A percentile compares a stretch with the other conserved stretches of the same genome.
phyloP scores from a whole-genome alignment of 2,888 invertebrate species.

The Callyntrura sp. region DNA sequence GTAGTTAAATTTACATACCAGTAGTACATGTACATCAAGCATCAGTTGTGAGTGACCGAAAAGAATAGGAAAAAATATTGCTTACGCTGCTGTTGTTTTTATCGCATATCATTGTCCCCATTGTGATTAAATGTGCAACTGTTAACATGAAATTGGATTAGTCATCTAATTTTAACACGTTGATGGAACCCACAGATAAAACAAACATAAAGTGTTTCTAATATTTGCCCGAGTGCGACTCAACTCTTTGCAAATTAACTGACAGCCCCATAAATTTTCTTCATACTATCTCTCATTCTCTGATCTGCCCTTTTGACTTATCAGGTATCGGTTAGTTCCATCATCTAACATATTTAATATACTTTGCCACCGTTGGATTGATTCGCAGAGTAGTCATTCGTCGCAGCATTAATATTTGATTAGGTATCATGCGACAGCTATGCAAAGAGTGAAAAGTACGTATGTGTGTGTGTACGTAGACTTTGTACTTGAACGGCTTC shows the following conservation, averaged over 20 bases:
- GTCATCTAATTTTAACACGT: not conserved
- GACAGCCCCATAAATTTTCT: constrained; percentile 29
- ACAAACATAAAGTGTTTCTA: constrained; percentile 55
- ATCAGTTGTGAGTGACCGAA: not conserved
- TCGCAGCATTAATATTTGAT: constrained; percentile 46
- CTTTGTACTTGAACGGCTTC: too few species aligned
- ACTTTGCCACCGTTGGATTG: constrained; percentile 16
- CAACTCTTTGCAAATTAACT: constrained; percentile 54
- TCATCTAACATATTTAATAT: constrained; percentile 42
- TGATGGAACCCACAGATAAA: not conserved
- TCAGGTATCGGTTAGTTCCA: constrained; percentile 42
- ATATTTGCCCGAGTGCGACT: constrained; percentile 19
- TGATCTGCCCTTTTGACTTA: constrained; percentile 60
- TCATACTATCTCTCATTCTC: not conserved
- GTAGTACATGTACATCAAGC: too few species aligned
- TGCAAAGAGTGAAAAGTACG: not conserved
- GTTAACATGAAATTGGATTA: constrained; percentile 7
- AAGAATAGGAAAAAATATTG: not conserved
- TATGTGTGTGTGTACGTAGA: constrained; percentile 3
- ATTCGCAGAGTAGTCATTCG: constrained; percentile 37
- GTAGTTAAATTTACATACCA: not conserved
- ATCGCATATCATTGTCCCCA: not conserved
- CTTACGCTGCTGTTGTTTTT: not conserved
- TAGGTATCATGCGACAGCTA: not conserved
- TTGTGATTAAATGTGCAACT: not conserved